Evolutionary conservation across 2,888 invertebrate genomes (phyloP), one percentile per base, ranked within the genome.

Genomic region (Eremobia ochroleuca): DNA sequence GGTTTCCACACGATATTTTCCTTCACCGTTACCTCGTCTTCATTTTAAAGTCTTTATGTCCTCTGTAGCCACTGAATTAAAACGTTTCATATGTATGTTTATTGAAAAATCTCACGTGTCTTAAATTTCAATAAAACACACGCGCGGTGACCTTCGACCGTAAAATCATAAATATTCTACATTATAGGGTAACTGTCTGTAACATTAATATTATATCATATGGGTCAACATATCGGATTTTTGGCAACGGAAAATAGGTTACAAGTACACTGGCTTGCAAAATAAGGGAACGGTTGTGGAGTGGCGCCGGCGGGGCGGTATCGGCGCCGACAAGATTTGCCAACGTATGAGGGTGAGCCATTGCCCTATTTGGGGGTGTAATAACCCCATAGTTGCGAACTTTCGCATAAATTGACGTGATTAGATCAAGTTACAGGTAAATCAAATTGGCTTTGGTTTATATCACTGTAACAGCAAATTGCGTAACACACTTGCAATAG

Each of bases 161-260:
- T 9, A 61, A 34, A 61, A 34, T 61, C 66, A 75, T 77, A 65
- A 77, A 84, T 82, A 71, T 61, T 73, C 34, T 37, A 67, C 55
- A 40, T 55, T 28, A 77, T 31, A 46, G 49, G 64, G 70, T 59
- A 28, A 74, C 67, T 74, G 79, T 43, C 49, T 65, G 25, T 66
- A 67, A 73, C 31, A 79, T 82, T 79, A 86, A 88, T 86, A 83
- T 85, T 77, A 71, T 34, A n/a, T n/a, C 58, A 81, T 80, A 82
- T 73, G 77, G 81, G 83, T 81, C 81, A 83, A 82, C 79, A 52
- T 76, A 77, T 80, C 77, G 52, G 59, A 52, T 68, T 90, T 91
- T 93, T 93, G 92, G 91, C 92, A 93, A 89, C 88, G 76, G 87
- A 88, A 93, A 90, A 88, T 91, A 90, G 92, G 91, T 90, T 92